Conservation (phyloP, 2,113 vertebrate genomes). For the Nesogale talazaci region DNA sequence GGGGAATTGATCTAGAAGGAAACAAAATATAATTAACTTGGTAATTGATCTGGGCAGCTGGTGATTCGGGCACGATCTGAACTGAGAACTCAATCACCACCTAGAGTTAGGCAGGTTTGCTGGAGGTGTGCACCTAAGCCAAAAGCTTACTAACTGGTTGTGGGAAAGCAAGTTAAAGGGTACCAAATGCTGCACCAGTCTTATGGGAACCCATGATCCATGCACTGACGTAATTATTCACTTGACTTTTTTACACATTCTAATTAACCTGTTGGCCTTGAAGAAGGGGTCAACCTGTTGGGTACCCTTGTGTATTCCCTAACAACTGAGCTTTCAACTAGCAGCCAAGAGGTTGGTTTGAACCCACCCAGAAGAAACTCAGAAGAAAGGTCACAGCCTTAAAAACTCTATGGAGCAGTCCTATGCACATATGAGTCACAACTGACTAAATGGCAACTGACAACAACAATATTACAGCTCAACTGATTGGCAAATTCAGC, state of each 20-base stretch:
- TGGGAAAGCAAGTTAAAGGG: background rate
- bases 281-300: too few species aligned
- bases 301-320: background rate
- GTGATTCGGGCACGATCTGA: background rate
- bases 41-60: background rate
- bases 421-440: background rate
- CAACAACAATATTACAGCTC: background rate
- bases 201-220: rapidly evolving
- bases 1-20: background rate
- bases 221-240: rapidly evolving
- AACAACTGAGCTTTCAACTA: background rate
- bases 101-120: background rate
- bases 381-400: background rate
- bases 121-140: rapidly evolving
- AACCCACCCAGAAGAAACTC: background rate
- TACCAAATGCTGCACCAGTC: rapidly evolving
- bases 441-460: background rate
- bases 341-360: background rate
- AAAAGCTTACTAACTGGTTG: rapidly evolving
- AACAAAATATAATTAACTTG: conserved; percentile 9
- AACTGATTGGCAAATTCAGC: background rate
- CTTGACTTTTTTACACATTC: background rate
- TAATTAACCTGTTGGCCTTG: background rate
- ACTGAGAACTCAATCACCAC: background rate
- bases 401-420: background rate